Base-by-base conservation (phyloP, 2,888 invertebrate genomes). In the Euphydryas editha region DNA sequence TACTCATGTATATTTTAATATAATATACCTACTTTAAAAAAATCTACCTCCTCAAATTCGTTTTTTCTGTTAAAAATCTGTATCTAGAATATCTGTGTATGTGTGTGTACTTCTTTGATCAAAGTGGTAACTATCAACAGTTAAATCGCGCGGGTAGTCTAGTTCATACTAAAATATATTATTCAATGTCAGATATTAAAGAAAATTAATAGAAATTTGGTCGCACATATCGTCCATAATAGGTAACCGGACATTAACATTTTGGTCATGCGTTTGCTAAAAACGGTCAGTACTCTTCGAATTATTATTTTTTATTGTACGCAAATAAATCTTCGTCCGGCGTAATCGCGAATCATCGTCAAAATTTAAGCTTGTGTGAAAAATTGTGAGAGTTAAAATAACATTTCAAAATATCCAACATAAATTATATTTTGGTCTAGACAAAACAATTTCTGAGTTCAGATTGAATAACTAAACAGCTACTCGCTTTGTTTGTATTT, bases 381-480 rank as follows among this genome's bases (percentile, higher is more conserved):
- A 70, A 72, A 72, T 73, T 51, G 65, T 62, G 63, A 69, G 65
- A 68, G 63, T 37, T 56, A 49, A 65, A 68, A 71, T 68, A 67
- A 67, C 65, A 70, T 60, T 62, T 59, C 47, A n/a, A 70, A 73
- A 70, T 70, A 69, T 61, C 70, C 62, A 60, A 68, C 69, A 67
- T 72, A 72, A 69, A 72, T 72, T 72, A 70, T 72, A 58, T 59
- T 69, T 63, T 62, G 49, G 68, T 65, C 70, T 71, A 71, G 72
- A 69, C 68, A 59, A 68, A 71, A 68, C 68, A 70, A 66, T 68
- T 68, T 67, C 68, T 64, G 60, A 65, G 62, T 70, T 64, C 62
- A 47, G 70, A 59, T 62, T 70, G 68, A 68, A 68, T 72, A 67
- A 62, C 60, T 62, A 58, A 63, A 58, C 65, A 65, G 59, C 51